phyloP scores from a whole-genome alignment of 2,113 vertebrate genomes.

The Calidris pugnax region DNA sequence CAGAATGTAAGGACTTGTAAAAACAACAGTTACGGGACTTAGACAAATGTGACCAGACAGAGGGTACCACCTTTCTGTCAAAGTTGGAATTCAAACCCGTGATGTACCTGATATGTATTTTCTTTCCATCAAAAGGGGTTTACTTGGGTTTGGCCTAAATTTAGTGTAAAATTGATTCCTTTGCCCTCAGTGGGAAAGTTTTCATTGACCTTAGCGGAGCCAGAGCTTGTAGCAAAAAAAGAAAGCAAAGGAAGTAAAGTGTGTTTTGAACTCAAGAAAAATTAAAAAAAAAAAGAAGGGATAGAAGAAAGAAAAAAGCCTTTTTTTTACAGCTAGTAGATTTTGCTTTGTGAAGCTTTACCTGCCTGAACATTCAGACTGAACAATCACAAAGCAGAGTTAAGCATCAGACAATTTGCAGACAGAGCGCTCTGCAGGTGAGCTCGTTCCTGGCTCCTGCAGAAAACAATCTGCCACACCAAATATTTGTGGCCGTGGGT shows the following conservation, averaged over 20 bases:
- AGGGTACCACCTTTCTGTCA: background rate
- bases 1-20: background rate
- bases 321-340: background rate
- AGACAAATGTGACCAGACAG: background rate
- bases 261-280: background rate
- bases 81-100: background rate
- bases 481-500: background rate
- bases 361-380: background rate
- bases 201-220: background rate
- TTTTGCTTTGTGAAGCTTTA: background rate
- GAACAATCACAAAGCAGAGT: background rate
- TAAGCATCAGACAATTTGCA: background rate
- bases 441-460: background rate
- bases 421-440: background rate
- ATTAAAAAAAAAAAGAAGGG: rapidly evolving
- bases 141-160: background rate
- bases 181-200: background rate
- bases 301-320: background rate
- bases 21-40: background rate
- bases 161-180: background rate
- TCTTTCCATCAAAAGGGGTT: background rate
- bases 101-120: background rate
- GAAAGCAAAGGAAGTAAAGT: background rate
- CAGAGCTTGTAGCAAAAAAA: background rate
- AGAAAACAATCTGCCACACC: background rate